Evolutionary conservation across 2,113 vertebrate genomes (phyloP).

Genomic region (Oryctolagus cuniculus): mOryCun1.1 NC_091440.1:58940001-58940500

Average conservation of each 20-base stretch:
- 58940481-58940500: not conserved
- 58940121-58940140: not conserved
- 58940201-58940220: not conserved
- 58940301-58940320: not conserved
- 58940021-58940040: not conserved
- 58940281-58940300: not conserved
- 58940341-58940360: not conserved
- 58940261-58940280: not conserved
- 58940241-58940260: not conserved
- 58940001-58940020: no score
- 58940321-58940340: not conserved
- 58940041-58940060: not conserved
- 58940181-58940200: not conserved
- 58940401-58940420: not conserved
- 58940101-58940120: not conserved
- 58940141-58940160: accelerated
- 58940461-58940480: not conserved
- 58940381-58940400: not conserved
- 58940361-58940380: not conserved
- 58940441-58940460: not conserved
- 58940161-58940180: not conserved
- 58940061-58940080: not conserved
- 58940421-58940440: not conserved
- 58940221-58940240: not conserved
- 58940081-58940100: accelerated